These are phyloP conservation scores for Ceryle rudis DNA, from an alignment of 2,797 vertebrate species.

Conservation along the genomic window DNA sequence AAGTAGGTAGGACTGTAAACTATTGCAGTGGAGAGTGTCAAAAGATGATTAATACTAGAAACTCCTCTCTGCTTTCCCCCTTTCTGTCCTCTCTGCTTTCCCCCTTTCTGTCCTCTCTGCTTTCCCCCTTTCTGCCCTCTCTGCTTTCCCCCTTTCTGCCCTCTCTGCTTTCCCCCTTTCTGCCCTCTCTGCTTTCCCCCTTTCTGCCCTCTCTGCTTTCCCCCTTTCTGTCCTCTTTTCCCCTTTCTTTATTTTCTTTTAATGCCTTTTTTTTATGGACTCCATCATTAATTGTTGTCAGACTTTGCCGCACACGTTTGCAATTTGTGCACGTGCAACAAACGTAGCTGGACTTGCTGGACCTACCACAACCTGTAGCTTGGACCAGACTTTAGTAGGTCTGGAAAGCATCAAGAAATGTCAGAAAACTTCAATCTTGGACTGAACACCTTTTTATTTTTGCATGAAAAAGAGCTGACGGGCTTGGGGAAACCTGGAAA, in stretches of 20 bases:
- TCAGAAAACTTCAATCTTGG: not conserved
- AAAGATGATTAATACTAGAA: not conserved
- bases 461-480: not conserved
- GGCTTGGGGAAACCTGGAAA: not conserved
- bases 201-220: too few species aligned
- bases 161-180: too few species aligned
- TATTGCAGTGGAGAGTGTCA: not conserved
- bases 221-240: too few species aligned
- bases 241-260: too few species aligned
- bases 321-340: fast-evolving
- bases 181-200: too few species aligned
- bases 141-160: too few species aligned
- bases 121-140: too few species aligned
- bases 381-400: not conserved
- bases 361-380: not conserved
- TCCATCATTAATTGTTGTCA: not conserved
- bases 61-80: not conserved
- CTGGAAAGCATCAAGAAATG: not conserved
- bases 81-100: too few species aligned
- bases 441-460: not conserved
- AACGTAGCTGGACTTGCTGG: not conserved
- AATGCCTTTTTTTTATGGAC: not conserved
- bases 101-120: too few species aligned
- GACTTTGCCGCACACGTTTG: too few species aligned
- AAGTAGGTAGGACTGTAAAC: not conserved